A percentile compares a stretch with the other conserved stretches of the same genome.
These are phyloP conservation scores for Polypedilum vanderplanki DNA, from an alignment of 1,140 invertebrate genomes.

Conservation along the genomic window DNA sequence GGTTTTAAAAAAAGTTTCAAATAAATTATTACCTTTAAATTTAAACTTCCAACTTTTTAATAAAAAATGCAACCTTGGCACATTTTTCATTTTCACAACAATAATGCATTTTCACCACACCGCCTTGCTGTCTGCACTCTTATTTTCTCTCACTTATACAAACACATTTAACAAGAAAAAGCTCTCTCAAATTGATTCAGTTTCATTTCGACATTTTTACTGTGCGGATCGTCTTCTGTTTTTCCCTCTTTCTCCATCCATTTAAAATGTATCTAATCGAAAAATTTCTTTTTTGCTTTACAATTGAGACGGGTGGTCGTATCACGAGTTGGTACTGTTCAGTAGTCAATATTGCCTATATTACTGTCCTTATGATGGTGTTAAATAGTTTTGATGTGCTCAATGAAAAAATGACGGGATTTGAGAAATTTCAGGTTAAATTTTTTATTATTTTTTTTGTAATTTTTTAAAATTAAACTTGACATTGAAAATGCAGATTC, in stretches of 20 bases:
- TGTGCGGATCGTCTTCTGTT: background rate
- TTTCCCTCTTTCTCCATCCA: background rate
- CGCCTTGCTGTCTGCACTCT: background rate
- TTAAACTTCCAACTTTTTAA: too few species aligned
- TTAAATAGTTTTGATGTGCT: background rate
- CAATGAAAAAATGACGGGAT: background rate
- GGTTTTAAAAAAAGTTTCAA: too few species aligned
- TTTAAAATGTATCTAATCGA: background rate
- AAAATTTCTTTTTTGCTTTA: background rate
- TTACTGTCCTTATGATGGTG: background rate
- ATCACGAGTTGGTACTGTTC: background rate
- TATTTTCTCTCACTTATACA: background rate
- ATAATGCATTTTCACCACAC: too few species aligned
- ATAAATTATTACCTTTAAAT: too few species aligned
- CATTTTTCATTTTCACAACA: background rate
- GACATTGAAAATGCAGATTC: background rate
- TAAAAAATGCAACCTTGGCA: conserved; percentile 9
- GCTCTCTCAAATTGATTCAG: background rate
- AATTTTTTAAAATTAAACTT: too few species aligned
- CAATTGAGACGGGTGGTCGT: background rate
- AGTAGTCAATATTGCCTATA: background rate
- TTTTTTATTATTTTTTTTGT: too few species aligned
- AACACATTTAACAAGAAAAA: background rate
- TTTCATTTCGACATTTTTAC: conserved; percentile 13
- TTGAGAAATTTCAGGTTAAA: background rate